phyloP scores from a whole-genome alignment of 1,140 invertebrate genomes.

The Bombyx mandarina region DNA sequence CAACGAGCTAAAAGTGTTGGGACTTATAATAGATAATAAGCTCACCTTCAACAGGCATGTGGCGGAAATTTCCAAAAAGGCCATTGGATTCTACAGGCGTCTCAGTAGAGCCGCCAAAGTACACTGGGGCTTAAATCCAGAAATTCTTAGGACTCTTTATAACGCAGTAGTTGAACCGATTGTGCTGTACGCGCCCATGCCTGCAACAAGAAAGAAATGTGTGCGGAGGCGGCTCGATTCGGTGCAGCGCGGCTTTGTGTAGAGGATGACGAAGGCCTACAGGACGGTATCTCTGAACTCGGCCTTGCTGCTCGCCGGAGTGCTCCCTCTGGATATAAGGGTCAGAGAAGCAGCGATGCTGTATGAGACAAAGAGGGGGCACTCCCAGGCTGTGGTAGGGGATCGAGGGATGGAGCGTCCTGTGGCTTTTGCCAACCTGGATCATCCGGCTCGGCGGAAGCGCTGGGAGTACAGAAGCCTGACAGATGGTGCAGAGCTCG shows the following conservation, averaged over 20 bases:
- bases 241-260: conserved; percentile 7
- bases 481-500: not conserved
- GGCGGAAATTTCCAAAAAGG: too few species aligned
- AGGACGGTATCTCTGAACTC: conserved; percentile 10
- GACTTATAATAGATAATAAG: conserved; percentile 8
- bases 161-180: too few species aligned
- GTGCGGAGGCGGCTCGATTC: not conserved
- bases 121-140: too few species aligned
- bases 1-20: conserved; percentile 14
- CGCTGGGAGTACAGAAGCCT: not conserved
- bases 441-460: conserved; percentile 2
- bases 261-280: conserved; percentile 9
- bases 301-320: conserved; percentile 9
- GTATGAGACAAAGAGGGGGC: conserved; percentile 7
- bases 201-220: too few species aligned
- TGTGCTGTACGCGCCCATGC: too few species aligned
- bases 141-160: too few species aligned
- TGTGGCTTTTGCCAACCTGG: not conserved
- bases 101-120: too few species aligned
- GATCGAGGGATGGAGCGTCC: conserved; percentile 7
- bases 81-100: too few species aligned
- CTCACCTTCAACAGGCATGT: conserved; percentile 9
- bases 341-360: conserved; percentile 9
- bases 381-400: not conserved
- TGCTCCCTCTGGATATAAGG: conserved; percentile 14